Evolutionary conservation across 2,797 vertebrate species (phyloP).

Genomic region (Rhinella marina): DNA sequence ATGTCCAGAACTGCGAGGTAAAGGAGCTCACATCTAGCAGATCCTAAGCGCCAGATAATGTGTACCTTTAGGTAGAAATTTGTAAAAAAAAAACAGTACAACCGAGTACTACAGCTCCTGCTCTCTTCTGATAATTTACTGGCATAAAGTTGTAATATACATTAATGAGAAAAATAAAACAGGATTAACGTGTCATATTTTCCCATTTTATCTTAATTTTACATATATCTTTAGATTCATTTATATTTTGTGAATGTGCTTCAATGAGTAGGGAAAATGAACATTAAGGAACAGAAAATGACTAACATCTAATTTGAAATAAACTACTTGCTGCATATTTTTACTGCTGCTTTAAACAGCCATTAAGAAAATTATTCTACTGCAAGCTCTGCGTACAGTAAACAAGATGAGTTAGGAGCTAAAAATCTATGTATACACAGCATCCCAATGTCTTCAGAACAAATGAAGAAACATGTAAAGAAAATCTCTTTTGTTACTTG

Average conservation of each 20-base stretch:
- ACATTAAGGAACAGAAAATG: constrained; percentile 47
- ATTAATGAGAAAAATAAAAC: not conserved
- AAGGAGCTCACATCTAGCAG: no score
- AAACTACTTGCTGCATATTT: constrained; percentile 36
- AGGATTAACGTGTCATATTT: not conserved
- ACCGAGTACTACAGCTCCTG: no score
- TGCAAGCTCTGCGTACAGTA: constrained; percentile 30
- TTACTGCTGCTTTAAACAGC: constrained; percentile 47
- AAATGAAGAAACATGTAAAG: not conserved
- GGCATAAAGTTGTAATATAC: not conserved
- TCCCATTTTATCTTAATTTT: not conserved
- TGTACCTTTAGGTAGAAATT: no score
- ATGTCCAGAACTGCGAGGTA: no score
- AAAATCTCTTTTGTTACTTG: not conserved
- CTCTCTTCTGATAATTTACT: not conserved
- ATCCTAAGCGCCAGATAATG: no score
- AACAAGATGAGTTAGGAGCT: constrained; percentile 9
- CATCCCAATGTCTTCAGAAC: not conserved
- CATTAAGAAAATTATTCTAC: constrained; percentile 43
- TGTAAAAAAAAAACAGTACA: no score
- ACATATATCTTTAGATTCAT: constrained; percentile 29
- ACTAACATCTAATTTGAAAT: constrained; percentile 54
- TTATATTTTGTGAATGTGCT: constrained; percentile 34
- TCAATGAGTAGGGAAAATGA: constrained; percentile 38
- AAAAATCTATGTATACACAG: not conserved